Conservation (phyloP, 2,113 vertebrate species). For the Strix uralensis region DNA sequence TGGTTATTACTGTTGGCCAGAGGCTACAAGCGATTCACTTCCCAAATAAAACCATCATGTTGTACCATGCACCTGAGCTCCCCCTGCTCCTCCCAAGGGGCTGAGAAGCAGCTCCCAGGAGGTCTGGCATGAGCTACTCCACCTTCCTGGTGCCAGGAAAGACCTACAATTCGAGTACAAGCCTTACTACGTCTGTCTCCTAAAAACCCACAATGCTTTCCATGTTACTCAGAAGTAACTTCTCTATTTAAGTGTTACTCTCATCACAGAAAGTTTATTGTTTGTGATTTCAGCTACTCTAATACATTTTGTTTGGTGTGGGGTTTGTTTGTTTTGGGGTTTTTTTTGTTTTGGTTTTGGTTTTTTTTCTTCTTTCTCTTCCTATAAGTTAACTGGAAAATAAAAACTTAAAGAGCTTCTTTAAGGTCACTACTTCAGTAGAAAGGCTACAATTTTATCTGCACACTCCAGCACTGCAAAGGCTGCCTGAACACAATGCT, state of each 20-base stretch:
- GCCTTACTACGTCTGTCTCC: neutral
- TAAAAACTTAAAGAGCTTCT: neutral
- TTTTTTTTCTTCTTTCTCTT: neutral
- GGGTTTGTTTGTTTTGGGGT: too few relatives aligned
- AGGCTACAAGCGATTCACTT: neutral
- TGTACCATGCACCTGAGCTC: neutral
- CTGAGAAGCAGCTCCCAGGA: neutral
- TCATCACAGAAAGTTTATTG: neutral
- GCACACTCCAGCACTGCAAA: neutral
- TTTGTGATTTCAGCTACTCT: neutral
- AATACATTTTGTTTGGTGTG: neutral
- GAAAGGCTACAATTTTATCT: neutral
- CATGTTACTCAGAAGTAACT: neutral
- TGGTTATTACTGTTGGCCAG: fast-evolving
- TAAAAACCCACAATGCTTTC: fast-evolving
- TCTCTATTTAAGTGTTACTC: neutral
- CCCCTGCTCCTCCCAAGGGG: neutral
- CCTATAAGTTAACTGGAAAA: neutral
- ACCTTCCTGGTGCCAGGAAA: neutral
- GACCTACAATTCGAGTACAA: neutral
- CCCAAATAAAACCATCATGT: fast-evolving
- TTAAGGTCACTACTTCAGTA: neutral
- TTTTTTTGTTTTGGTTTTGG: neutral
- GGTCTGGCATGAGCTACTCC: neutral
- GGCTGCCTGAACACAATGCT: neutral